phyloP scores from a whole-genome alignment of 2,888 invertebrate species.

The Andrena trimmerana region DNA sequence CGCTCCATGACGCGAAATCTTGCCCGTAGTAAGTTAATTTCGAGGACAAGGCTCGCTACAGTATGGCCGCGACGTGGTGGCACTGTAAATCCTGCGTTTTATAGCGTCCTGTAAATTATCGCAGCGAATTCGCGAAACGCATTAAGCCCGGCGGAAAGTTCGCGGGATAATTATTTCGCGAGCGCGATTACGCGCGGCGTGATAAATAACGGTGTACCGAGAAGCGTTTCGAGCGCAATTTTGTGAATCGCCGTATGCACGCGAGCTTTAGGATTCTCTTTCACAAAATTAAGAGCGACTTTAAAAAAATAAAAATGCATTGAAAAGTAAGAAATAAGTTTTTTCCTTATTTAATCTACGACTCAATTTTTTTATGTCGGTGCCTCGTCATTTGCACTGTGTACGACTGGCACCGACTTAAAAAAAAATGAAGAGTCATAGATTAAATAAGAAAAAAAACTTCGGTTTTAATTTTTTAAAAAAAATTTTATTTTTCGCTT shows the following conservation, averaged over 20 bases:
- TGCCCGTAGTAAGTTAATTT: slow-evolving; percentile 28
- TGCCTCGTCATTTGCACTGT: too few relatives aligned
- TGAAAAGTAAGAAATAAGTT: neutral
- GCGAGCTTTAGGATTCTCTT: slow-evolving; percentile 26
- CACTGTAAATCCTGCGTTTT: slow-evolving; percentile 39
- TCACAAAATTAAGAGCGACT: neutral
- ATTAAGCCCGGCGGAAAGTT: slow-evolving; percentile 6
- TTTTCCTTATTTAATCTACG: too few relatives aligned
- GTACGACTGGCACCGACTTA: too few relatives aligned
- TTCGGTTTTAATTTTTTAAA: too few relatives aligned
- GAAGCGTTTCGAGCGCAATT: slow-evolving; percentile 9
- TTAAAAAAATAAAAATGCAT: neutral
- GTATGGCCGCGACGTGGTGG: neutral
- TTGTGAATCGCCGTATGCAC: slow-evolving; percentile 25
- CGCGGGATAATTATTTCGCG: slow-evolving; percentile 31
- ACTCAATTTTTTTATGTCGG: too few relatives aligned
- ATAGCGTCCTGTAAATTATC: slow-evolving; percentile 36
- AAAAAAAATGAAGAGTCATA: too few relatives aligned
- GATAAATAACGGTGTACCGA: slow-evolving; percentile 28
- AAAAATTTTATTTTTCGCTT: too few relatives aligned
- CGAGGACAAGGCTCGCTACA: slow-evolving; percentile 5
- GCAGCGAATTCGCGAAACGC: slow-evolving; percentile 25
- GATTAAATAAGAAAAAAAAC: too few relatives aligned
- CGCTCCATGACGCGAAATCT: slow-evolving; percentile 34
- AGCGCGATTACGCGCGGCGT: slow-evolving; percentile 6